Conservation (phyloP, 37 sponge, comb jelly and placozoan species). For the Crambe crambe region DNA sequence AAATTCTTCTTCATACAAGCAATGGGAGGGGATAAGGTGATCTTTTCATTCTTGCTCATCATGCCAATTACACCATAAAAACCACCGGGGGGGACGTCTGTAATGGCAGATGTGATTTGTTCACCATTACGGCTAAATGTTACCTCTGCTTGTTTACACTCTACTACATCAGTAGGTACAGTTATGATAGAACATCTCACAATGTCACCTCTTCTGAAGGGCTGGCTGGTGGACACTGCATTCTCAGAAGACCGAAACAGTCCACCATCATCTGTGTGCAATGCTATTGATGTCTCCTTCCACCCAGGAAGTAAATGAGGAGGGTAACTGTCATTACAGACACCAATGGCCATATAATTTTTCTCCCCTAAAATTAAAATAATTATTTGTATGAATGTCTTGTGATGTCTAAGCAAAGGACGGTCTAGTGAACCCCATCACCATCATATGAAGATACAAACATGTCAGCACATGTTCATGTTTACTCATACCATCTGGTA, state of each 20-base stretch:
- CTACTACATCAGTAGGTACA: neutral
- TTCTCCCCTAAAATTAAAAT: constrained; percentile 22
- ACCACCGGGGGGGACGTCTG: constrained; percentile 43
- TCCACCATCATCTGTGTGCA: constrained; percentile 62
- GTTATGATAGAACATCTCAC: constrained; percentile 34
- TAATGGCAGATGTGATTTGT: constrained; percentile 4
- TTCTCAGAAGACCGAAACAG: constrained; percentile 34
- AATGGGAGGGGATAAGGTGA: constrained; percentile 40
- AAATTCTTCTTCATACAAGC: constrained; percentile 1
- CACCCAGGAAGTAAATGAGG: constrained; percentile 62
- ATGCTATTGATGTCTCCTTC: constrained; percentile 51
- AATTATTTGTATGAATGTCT: too few relatives aligned
- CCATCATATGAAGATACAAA: neutral
- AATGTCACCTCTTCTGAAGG: constrained; percentile 33
- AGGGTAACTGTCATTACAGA: constrained; percentile 58
- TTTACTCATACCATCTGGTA: too few relatives aligned
- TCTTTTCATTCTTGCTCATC: constrained; percentile 55
- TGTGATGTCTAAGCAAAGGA: too few relatives aligned
- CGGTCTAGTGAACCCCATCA: neutral
- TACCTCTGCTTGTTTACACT: constrained; percentile 3
- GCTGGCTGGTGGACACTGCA: neutral
- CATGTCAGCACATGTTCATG: neutral
- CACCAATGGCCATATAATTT: constrained; percentile 55
- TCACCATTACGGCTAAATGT: constrained; percentile 47
- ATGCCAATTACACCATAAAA: constrained; percentile 65